Percentiles rank a stretch among this genome's conserved stretches.
phyloP scores from a whole-genome alignment of 2,888 invertebrate genomes.

The Exephanes ischioxanthus region DNA sequence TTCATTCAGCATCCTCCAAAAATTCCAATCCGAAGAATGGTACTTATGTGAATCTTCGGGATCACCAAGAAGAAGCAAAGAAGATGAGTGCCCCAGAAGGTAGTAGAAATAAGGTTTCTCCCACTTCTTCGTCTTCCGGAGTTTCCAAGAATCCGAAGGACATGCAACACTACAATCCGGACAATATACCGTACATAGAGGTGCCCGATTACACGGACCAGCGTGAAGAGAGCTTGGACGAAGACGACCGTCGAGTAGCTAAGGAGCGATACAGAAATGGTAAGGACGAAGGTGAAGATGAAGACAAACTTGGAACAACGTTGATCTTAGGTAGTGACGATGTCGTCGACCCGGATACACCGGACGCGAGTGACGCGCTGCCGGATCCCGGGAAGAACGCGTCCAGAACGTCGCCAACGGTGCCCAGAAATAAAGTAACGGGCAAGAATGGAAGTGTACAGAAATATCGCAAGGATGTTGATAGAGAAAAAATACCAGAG shows the following conservation, averaged over 20 bases:
- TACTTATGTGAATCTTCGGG: conserved; percentile 71
- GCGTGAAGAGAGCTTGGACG: conserved; percentile 76
- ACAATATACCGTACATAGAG: conserved; percentile 78
- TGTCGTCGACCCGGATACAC: conserved; percentile 71
- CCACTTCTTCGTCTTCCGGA: neutral
- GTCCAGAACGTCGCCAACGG: conserved; percentile 20
- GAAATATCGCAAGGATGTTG: conserved; percentile 45
- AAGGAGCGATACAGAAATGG: conserved; percentile 47
- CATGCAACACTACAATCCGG: conserved; percentile 71
- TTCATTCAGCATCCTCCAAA: neutral
- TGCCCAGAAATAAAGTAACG: conserved; percentile 38
- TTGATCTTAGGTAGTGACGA: conserved; percentile 47
- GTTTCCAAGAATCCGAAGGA: conserved; percentile 41
- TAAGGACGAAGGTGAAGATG: neutral
- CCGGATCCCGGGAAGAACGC: conserved; percentile 46
- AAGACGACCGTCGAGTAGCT: conserved; percentile 69
- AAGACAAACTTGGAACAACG: neutral
- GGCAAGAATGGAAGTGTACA: conserved; percentile 60
- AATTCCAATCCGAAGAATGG: conserved; percentile 2
- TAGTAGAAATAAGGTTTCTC: conserved; percentile 10
- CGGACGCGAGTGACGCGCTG: conserved; percentile 39
- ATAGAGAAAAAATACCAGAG: conserved; percentile 2
- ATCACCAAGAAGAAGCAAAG: conserved; percentile 63
- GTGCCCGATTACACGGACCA: conserved; percentile 78
- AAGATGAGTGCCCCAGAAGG: neutral